Percentiles rank a stretch among this genome's conserved stretches.
Conservation (phyloP, 2,888 invertebrate species). For the Drosophila ustulata region DNA sequence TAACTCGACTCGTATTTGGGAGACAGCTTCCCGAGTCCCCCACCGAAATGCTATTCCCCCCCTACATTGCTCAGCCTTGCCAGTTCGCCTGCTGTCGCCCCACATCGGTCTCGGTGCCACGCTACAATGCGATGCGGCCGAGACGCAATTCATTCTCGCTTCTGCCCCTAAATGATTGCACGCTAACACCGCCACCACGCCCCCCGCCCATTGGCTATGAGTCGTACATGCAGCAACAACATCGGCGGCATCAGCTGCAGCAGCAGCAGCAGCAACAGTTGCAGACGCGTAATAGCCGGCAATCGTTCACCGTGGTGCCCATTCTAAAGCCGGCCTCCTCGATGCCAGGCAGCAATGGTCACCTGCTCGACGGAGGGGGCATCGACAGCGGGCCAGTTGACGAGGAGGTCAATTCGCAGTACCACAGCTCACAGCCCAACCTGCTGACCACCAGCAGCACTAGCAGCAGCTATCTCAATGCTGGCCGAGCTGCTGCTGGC, state of each 20-base stretch:
- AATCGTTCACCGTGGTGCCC: conserved; percentile 82
- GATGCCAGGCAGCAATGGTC: conserved; percentile 82
- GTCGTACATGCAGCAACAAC: conserved; percentile 45
- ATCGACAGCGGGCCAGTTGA: conserved; percentile 50
- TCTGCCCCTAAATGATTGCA: conserved; percentile 53
- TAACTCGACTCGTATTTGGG: conserved; percentile 12
- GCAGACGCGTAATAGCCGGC: conserved; percentile 53
- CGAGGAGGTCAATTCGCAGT: conserved; percentile 56
- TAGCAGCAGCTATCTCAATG: conserved; percentile 66
- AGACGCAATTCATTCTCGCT: conserved; percentile 75
- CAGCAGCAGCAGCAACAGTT: conserved; percentile 44
- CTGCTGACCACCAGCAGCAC: conserved; percentile 67
- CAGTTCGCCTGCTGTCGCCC: conserved; percentile 84
- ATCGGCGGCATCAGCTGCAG: conserved; percentile 11
- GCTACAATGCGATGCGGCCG: conserved; percentile 64
- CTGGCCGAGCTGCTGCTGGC: conserved; percentile 40
- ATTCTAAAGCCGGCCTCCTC: conserved; percentile 84
- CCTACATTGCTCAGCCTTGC: conserved; percentile 84
- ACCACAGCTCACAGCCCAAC: conserved; percentile 82
- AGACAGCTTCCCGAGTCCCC: conserved; percentile 84
- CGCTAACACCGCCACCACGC: conserved; percentile 82
- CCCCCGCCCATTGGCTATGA: conserved; percentile 76
- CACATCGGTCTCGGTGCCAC: conserved; percentile 82
- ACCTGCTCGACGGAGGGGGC: conserved; percentile 57
- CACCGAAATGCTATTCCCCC: conserved; percentile 84